These are phyloP conservation scores for Theropithecus gelada DNA, from an alignment of 2,113 vertebrate genomes.

Conservation along the genomic window DNA sequence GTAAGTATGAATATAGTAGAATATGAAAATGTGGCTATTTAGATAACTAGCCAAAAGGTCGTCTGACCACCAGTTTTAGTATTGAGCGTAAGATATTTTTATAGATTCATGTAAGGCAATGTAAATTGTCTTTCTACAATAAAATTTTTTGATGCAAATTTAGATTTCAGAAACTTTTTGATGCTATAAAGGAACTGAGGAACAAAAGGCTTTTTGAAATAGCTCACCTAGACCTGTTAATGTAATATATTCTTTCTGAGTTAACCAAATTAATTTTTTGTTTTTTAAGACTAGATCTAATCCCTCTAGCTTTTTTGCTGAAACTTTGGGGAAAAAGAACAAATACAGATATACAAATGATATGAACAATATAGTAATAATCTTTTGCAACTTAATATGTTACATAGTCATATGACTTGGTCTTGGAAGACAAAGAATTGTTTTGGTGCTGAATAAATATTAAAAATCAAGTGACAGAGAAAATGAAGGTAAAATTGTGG, in stretches of 20 bases:
- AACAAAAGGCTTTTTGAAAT: background rate
- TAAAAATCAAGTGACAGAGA: conserved; percentile 14
- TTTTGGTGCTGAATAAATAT: conserved; percentile 34
- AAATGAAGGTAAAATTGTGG: background rate
- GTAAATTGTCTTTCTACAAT: conserved; percentile 69
- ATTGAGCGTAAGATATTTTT: conserved; percentile 40
- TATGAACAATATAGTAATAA: background rate
- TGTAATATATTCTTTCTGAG: background rate
- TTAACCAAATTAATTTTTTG: background rate
- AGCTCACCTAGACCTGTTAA: background rate
- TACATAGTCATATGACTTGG: background rate
- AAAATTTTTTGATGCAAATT: conserved; percentile 60
- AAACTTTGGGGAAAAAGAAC: background rate
- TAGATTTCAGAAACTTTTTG: background rate
- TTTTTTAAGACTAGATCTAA: background rate
- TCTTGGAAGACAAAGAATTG: background rate
- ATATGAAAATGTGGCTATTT: conserved; percentile 63
- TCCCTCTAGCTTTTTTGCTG: background rate
- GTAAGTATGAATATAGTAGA: conserved; percentile 26
- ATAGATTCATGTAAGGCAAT: conserved; percentile 46
- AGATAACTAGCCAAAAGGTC: conserved; percentile 3
- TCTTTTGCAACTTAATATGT: background rate
- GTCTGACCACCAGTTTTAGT: conserved; percentile 23
- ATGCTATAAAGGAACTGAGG: background rate
- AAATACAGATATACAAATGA: background rate